Percentiles rank a stretch among this genome's conserved stretches.
Conservation (phyloP, 2,113 vertebrate species). For the rabbit (Oryctolagus cuniculus) region mOryCun1.1 NC_091442.1:6296001-6296500, state of each 20-base stretch:
- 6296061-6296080: too few relatives aligned
- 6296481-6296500: background rate
- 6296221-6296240: too few relatives aligned
- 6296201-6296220: too few relatives aligned
- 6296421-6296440: background rate
- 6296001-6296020: too few relatives aligned
- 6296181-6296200: too few relatives aligned
- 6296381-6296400: background rate
- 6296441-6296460: background rate
- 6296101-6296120: too few relatives aligned
- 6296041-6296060: too few relatives aligned
- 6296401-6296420: background rate
- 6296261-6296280: background rate
- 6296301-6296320: background rate
- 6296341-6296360: background rate
- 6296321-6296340: background rate
- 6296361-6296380: background rate
- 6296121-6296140: too few relatives aligned
- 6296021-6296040: too few relatives aligned
- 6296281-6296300: background rate
- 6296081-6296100: too few relatives aligned
- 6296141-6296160: too few relatives aligned
- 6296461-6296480: background rate
- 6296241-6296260: background rate
- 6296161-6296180: too few relatives aligned